Conservation (phyloP, 2,888 invertebrate genomes). For the Cyclophora albipunctata region DNA sequence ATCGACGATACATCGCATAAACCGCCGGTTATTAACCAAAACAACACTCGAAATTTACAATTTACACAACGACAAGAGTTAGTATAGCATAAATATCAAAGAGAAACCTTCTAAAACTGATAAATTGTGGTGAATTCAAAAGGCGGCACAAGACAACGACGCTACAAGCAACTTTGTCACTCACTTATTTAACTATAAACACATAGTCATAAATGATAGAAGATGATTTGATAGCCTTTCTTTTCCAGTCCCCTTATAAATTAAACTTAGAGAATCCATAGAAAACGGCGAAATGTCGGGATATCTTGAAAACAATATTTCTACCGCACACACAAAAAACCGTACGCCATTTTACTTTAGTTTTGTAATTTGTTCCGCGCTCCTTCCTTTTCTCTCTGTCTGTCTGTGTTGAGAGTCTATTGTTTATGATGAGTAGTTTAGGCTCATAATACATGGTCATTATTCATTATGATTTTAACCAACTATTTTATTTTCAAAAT, state of each 20-base stretch:
- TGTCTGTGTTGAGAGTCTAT: conserved; percentile 4
- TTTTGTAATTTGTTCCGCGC: conserved; percentile 65
- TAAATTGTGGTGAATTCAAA: conserved; percentile 51
- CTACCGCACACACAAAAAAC: conserved; percentile 73
- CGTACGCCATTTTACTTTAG: conserved; percentile 72
- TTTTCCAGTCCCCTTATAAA: conserved; percentile 23
- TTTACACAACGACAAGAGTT: conserved; percentile 22
- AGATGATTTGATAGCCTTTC: conserved; percentile 27
- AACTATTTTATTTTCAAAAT: no score
- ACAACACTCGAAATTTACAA: conserved; percentile 31
- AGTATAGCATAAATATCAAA: conserved; percentile 26
- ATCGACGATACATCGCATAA: conserved; percentile 58
- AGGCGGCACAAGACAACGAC: conserved; percentile 68
- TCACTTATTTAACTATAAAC: conserved; percentile 43
- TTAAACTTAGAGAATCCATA: conserved; percentile 19
- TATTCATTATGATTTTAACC: no score
- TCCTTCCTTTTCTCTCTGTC: conserved; percentile 22
- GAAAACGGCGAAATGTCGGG: conserved; percentile 31
- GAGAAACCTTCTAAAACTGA: conserved; percentile 40
- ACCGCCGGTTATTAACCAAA: conserved; percentile 24
- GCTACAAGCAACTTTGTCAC: conserved; percentile 60
- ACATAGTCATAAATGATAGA: conserved; percentile 21
- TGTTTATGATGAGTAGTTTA: no score
- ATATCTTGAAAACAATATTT: conserved; percentile 65
- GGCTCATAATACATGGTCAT: no score